phyloP scores from a whole-genome alignment of 2,797 vertebrate genomes.

The Morelia viridis region DNA sequence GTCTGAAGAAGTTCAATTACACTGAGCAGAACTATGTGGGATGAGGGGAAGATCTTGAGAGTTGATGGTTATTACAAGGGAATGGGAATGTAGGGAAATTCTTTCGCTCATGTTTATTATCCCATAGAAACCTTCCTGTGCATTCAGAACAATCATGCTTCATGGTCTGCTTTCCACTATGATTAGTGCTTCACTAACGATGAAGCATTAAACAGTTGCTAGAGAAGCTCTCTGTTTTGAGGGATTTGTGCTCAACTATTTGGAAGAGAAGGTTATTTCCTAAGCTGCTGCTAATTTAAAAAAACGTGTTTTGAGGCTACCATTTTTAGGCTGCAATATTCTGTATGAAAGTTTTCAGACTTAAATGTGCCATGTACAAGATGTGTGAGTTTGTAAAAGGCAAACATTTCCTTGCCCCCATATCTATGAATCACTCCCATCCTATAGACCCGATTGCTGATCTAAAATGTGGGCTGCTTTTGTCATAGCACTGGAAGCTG shows the following conservation, averaged over 20 bases:
- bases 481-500: neutral
- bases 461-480: constrained; percentile 4
- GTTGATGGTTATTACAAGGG: neutral
- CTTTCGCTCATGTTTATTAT: neutral
- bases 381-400: neutral
- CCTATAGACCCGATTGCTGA: neutral
- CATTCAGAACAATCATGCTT: neutral
- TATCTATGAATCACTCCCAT: neutral
- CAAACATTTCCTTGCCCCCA: neutral
- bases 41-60: neutral
- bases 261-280: neutral
- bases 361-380: neutral
- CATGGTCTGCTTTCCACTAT: neutral
- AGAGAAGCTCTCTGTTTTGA: neutral
- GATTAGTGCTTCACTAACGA: neutral
- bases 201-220: neutral
- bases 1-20: neutral
- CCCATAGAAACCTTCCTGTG: neutral
- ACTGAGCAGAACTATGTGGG: neutral
- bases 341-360: neutral
- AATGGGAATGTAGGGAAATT: neutral
- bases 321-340: neutral
- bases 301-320: neutral
- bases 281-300: neutral
- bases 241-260: neutral